Conservation (phyloP, 2,888 invertebrate species). For the Drosophila anomelani region DNA sequence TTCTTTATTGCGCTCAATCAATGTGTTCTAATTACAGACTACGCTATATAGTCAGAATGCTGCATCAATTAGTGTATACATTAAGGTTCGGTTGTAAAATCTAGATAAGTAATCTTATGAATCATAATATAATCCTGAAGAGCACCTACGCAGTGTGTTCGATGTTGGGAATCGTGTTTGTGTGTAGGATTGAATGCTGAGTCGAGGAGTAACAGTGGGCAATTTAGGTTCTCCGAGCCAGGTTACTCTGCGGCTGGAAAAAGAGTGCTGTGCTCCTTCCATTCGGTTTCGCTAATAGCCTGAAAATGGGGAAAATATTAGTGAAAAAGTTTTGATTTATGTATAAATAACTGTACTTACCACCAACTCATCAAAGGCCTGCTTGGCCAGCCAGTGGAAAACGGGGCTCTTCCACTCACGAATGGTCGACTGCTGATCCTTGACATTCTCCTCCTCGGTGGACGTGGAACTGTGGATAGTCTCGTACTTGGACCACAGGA, state of each 20-base stretch:
- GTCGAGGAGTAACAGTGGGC: background rate
- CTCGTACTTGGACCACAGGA: slow-evolving; percentile 61
- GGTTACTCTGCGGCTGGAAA: slow-evolving; percentile 35
- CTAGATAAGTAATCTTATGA: slow-evolving; percentile 21
- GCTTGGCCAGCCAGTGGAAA: slow-evolving; percentile 67
- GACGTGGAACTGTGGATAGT: slow-evolving; percentile 11
- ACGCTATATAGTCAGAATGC: slow-evolving; percentile 9
- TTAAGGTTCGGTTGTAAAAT: slow-evolving; percentile 16
- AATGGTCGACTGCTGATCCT: slow-evolving; percentile 52
- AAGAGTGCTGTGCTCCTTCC: slow-evolving; percentile 60
- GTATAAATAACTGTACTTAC: slow-evolving; percentile 30
- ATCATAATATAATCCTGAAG: slow-evolving; percentile 27
- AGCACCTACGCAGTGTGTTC: slow-evolving; percentile 7
- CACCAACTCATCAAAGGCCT: slow-evolving; percentile 63
- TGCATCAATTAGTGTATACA: slow-evolving; percentile 8
- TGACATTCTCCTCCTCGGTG: slow-evolving; percentile 22
- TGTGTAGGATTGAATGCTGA: slow-evolving; percentile 6
- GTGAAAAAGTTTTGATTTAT: background rate
- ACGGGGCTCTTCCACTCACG: slow-evolving; percentile 62
- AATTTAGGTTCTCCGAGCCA: background rate
- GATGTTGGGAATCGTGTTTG: background rate
- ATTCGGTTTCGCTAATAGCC: slow-evolving; percentile 69
- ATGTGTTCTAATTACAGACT: slow-evolving; percentile 30
- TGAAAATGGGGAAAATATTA: slow-evolving; percentile 20
- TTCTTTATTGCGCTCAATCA: slow-evolving; percentile 29